These are phyloP conservation scores for Hippocampus guttulatus DNA, from an alignment of 2,113 vertebrate genomes.

Conservation along the genomic window DNA sequence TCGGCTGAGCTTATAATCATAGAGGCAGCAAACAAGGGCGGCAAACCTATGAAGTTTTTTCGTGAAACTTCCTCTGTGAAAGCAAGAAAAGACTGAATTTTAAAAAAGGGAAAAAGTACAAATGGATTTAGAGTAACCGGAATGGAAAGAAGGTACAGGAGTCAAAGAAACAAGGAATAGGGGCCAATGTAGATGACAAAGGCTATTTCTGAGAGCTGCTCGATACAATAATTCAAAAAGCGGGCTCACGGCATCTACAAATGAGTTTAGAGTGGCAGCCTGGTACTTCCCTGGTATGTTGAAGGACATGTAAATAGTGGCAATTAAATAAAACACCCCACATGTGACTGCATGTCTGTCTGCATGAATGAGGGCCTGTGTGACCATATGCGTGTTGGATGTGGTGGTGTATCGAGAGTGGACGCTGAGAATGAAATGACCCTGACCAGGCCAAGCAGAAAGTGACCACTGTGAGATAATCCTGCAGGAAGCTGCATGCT, in stretches of 20 bases:
- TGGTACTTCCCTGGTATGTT: constrained; percentile 55
- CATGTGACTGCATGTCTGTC: constrained; percentile 31
- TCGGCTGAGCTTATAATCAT: constrained; percentile 49
- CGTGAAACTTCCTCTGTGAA: constrained; percentile 58
- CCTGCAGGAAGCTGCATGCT: constrained; percentile 63
- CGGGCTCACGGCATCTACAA: constrained; percentile 61
- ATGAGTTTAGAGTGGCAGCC: constrained; percentile 64
- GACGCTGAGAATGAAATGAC: constrained; percentile 70
- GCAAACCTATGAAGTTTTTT: constrained; percentile 64
- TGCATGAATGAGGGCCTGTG: constrained; percentile 4
- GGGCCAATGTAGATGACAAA: constrained; percentile 14
- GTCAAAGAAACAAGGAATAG: constrained; percentile 26
- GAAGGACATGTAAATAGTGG: constrained; percentile 38
- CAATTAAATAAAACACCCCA: constrained; percentile 46
- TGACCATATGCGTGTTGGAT: constrained; percentile 26
- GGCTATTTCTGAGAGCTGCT: constrained; percentile 43
- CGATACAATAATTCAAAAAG: constrained; percentile 45
- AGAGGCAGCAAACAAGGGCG: constrained; percentile 33
- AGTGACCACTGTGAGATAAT: constrained; percentile 66
- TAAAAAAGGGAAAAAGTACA: constrained; percentile 21
- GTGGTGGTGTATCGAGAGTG: constrained; percentile 49
- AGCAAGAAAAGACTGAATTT: constrained; percentile 20
- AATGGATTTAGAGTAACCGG: constrained; percentile 41
- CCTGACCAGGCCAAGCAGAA: constrained; percentile 62
- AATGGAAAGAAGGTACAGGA: constrained; percentile 19